Base-by-base conservation (phyloP, 1,140 invertebrate genomes). In the Zaprionus capensis region DNA sequence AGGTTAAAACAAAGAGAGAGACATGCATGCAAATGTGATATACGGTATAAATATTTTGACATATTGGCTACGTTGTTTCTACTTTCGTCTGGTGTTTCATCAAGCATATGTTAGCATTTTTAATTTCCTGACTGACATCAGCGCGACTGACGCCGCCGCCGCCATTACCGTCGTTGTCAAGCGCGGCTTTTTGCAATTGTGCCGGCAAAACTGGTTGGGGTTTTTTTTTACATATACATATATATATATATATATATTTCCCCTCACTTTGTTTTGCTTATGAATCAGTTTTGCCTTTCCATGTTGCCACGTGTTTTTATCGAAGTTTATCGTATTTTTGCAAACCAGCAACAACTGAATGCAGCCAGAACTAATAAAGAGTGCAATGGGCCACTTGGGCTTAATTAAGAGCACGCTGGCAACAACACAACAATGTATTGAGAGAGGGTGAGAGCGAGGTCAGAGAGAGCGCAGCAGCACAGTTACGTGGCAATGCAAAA, bases 261-360 rank as follows among this genome's bases (percentile, higher is more conserved):
- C 26, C 36, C 26, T 66, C 24, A 20, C 26, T 44, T n/a, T 44
- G 26, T 26, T 46, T 56, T 75, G 59, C 59, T 58, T 38, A 64
- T 58, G 68, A 64, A 64, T 75, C 59, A 76, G 44, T 55, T 65
- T 55, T 12, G 6, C 20, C 44, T 20, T 17, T 46, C 2, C 49
- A 22, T 31, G 20, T 26, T 58, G 66, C 66, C 53, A 76, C 55
- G 68, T 75, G 65, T 41, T 61, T 55, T 24, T 58, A 15, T 49
- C 15, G 2, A 6, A 2, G 26, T 14, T 65, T 57, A 53, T 36
- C 1, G 28, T 31, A 3, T 36, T 31, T 22, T 34, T 67, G 36
- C 57, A 34, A 65, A 38, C 41, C 41, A 14, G 34, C 49, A 31
- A 68, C 57, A 24, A 22, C 41, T 6, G 26, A 14, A 26, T 58